These are phyloP conservation scores for Budorcas taxicolor DNA, from an alignment of 2,113 vertebrate genomes.

Conservation along the genomic window DNA sequence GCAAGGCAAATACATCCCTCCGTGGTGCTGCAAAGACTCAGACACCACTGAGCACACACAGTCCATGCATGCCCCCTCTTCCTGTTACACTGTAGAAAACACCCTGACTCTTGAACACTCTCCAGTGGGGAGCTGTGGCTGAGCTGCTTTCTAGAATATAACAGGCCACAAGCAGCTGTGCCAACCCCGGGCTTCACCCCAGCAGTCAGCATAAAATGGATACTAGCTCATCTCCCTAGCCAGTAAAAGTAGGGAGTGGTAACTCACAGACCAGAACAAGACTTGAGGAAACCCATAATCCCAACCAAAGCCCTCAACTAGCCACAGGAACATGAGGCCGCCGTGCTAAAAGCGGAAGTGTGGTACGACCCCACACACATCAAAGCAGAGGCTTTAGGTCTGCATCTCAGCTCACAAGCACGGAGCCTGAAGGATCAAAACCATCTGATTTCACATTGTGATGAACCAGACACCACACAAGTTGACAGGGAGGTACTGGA, in stretches of 20 bases:
- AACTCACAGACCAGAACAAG: conserved; percentile 10
- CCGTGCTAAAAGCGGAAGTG: background rate
- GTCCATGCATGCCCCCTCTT: background rate
- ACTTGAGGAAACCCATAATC: background rate
- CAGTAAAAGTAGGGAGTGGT: background rate
- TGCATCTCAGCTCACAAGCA: background rate
- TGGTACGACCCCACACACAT: background rate
- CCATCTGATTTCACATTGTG: background rate
- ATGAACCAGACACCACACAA: background rate
- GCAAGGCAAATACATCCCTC: background rate
- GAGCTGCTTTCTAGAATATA: background rate
- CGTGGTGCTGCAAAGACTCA: background rate
- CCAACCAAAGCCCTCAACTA: background rate
- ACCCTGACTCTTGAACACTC: background rate
- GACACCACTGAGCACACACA: background rate
- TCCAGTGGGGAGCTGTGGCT: background rate
- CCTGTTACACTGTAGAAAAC: background rate
- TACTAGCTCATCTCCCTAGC: background rate
- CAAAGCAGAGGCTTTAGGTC: background rate
- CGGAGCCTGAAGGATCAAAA: background rate
- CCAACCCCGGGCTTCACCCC: background rate
- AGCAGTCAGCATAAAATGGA: background rate
- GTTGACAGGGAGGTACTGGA: background rate
- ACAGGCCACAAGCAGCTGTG: background rate
- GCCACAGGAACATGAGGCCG: background rate